Evolutionary conservation across 2,888 invertebrate genomes (phyloP), one percentile per base, ranked within the genome.

Genomic region (Lasioglossum villosulum): DNA sequence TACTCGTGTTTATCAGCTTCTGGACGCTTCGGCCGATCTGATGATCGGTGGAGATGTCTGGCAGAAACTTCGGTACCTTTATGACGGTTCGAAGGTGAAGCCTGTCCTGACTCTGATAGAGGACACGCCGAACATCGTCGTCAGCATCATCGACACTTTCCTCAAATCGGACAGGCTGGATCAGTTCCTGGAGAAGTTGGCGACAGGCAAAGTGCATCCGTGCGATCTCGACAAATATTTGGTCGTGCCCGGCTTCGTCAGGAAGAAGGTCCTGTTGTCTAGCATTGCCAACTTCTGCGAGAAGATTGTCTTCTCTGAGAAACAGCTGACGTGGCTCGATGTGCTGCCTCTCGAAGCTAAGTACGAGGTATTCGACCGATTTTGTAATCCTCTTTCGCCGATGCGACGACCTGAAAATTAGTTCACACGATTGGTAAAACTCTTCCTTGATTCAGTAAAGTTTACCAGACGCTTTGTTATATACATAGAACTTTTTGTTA

Each of bases 161-260:
- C 82, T 93, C n/a, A 91, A 89, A 82, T 92, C 93, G 10, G 94
- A 94, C 37, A 89, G 92, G 76, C 81, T 94, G 37, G 83, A 81
- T n/a, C 93, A 94, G 78, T 94, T 92, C 74, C 76, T 90, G 10
- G 90, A 92, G 66, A 90, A 86, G 77, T 88, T 92, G 16, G 30
- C 92, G 2, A 73, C 72, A 0, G 94, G 94, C 5, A 84, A 82
- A 16, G 88, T 90, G 23, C 90, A 90, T 42, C 90, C 90, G 12
- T 94, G 94, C 79, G 92, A 94, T 77, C 88, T 94, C 59, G 93
- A 93, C 75, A 93, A 91, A 79, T 94, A 93, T 82, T 89, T 94
- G 30, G 93, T 93, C 73, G 91, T 92, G 34, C 92, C 94, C 1
- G 84, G 82, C 8, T 94, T 93, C 78, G 88, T 94, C 30, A 89